phyloP scores from a whole-genome alignment of 2,888 invertebrate genomes.

The Yponomeuta malinellus region DNA sequence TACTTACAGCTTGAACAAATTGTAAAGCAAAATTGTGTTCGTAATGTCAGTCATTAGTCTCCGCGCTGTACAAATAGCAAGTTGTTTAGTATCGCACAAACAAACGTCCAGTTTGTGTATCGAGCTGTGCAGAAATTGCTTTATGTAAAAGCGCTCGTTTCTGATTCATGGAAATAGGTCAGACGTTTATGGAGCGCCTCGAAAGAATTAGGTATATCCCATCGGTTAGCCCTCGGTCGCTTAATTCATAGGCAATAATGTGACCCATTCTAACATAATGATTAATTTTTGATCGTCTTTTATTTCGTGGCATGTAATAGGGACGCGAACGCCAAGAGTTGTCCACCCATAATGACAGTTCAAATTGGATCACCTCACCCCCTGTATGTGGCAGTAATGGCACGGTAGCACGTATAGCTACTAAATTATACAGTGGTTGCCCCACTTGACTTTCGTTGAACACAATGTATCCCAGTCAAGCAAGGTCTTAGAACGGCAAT shows the following conservation, averaged over 20 bases:
- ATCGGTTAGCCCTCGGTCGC: not conserved
- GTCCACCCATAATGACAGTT: not conserved
- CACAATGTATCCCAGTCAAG: not conserved
- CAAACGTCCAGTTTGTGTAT: conserved; percentile 7
- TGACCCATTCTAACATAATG: not conserved
- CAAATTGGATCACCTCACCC: not conserved
- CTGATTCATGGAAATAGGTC: conserved; percentile 13
- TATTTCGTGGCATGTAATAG: not conserved
- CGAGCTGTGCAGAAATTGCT: not conserved
- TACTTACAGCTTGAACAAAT: not conserved
- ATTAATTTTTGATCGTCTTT: not conserved
- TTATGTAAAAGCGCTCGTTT: not conserved
- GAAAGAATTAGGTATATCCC: not conserved
- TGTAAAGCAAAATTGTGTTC: not conserved
- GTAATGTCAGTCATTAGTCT: not conserved
- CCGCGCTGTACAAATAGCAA: not conserved
- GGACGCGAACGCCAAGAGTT: not conserved
- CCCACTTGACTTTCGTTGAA: not conserved
- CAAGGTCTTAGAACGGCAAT: not conserved
- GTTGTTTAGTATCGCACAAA: conserved; percentile 5
- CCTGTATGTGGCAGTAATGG: not conserved
- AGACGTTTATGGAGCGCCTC: conserved; percentile 4
- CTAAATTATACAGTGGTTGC: not conserved
- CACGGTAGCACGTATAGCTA: not conserved
- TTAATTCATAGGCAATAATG: not conserved